Base-by-base conservation (phyloP, 2,888 invertebrate genomes). In the Drosophila nigricruria region DNA sequence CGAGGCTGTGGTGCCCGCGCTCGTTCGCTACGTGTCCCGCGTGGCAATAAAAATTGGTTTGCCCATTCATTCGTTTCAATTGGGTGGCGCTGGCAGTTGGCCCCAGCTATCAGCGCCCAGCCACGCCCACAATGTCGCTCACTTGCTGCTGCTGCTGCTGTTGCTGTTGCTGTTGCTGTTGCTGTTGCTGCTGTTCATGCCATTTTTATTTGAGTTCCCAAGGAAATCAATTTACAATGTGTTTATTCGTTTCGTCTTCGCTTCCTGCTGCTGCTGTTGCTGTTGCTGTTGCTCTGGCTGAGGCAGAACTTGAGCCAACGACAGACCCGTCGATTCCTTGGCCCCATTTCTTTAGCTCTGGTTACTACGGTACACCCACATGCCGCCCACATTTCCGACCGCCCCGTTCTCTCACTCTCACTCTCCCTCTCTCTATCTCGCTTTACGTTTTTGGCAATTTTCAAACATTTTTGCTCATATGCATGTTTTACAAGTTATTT, bases 401-500 rank as follows among this genome's bases (percentile, higher is more conserved):
- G 12, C 36, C 43, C 8, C 23, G n/a, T n/a, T n/a, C 30, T 6
- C 18, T 5, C 5, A 2, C 30, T 6, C 45, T 27, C 25, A 2
- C 27, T 47, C 30, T 18, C 47, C 16, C 10, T 18, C 6, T 12
- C 30, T 0, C 20, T 8, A 6, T 18, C 50, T 18, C 50, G 14
- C 23, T 36, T 60, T 50, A 47, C n/a, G 49, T 64, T 76, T 80
- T 82, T 86, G 75, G 71, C 74, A 85, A 86, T 85, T 85, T 89
- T 88, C 84, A 86, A 90, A 88, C 84, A 89, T 83, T 86, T 87
- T 83, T 86, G 89, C 86, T 89, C 89, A 90, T 86, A 86, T 86
- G 90, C 84, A 86, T 90, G 90, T 90, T 90, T 89, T 90, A 86
- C 86, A 86, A 86, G 86, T 86, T 86, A 90, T 86, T 86, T 90